These are phyloP conservation scores for Bombyx mori DNA, from an alignment of 1,140 invertebrate genomes.

Conservation along the genomic window ASM3026992v2 NC_085121.1:4323501-4324000, in stretches of 20 bases:
- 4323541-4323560: not conserved
- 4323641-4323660: too few relatives aligned
- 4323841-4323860: slow-evolving; percentile 25
- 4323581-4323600: too few relatives aligned
- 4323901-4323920: slow-evolving; percentile 19
- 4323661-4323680: too few relatives aligned
- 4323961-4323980: slow-evolving; percentile 17
- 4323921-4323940: slow-evolving; percentile 13
- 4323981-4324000: slow-evolving; percentile 17
- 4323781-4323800: not conserved
- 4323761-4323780: slow-evolving; percentile 11
- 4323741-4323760: slow-evolving; percentile 2
- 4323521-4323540: not conserved
- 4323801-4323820: slow-evolving; percentile 23
- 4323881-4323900: slow-evolving; percentile 25
- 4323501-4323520: too few relatives aligned
- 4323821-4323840: slow-evolving; percentile 35
- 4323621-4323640: too few relatives aligned
- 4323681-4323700: too few relatives aligned
- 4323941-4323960: slow-evolving; percentile 23
- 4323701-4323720: too few relatives aligned
- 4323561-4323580: not conserved
- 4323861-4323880: slow-evolving; percentile 12
- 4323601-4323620: too few relatives aligned
- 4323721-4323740: too few relatives aligned